phyloP scores from a whole-genome alignment of 2,888 invertebrate genomes.

The Acleris sparsana region DNA sequence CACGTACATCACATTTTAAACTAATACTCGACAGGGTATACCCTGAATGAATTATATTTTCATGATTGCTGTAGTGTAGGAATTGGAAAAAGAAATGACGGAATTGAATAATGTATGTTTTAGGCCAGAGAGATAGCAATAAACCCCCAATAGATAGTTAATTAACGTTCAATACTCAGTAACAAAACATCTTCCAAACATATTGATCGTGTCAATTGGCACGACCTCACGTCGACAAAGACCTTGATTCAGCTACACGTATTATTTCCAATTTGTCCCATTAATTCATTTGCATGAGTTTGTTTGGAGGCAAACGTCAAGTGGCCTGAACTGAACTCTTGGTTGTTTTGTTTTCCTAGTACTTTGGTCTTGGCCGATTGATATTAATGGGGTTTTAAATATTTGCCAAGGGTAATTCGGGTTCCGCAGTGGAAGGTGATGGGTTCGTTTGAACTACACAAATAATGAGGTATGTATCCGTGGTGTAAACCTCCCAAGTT shows the following conservation, averaged over 20 bases:
- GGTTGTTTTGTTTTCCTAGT: conserved; percentile 22
- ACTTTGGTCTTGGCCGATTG: conserved; percentile 27
- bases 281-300: conserved; percentile 46
- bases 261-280: conserved; percentile 43
- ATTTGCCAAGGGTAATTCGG: conserved; percentile 3
- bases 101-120: no score
- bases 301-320: conserved; percentile 45
- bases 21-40: no score
- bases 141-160: no score
- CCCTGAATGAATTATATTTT: no score
- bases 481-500: no score
- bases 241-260: conserved; percentile 42
- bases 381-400: conserved; percentile 12
- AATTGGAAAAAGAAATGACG: no score
- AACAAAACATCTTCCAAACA: conserved; percentile 5
- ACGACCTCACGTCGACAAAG: conserved; percentile 38
- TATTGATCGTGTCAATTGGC: conserved; percentile 32
- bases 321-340: conserved; percentile 35
- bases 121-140: no score
- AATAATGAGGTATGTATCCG: no score
- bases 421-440: background rate
- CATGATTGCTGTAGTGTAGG: no score
- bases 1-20: no score
- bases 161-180: background rate
- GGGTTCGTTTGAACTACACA: no score